Conservation (phyloP, 2,113 vertebrate species). For the Erinaceus europaeus region DNA sequence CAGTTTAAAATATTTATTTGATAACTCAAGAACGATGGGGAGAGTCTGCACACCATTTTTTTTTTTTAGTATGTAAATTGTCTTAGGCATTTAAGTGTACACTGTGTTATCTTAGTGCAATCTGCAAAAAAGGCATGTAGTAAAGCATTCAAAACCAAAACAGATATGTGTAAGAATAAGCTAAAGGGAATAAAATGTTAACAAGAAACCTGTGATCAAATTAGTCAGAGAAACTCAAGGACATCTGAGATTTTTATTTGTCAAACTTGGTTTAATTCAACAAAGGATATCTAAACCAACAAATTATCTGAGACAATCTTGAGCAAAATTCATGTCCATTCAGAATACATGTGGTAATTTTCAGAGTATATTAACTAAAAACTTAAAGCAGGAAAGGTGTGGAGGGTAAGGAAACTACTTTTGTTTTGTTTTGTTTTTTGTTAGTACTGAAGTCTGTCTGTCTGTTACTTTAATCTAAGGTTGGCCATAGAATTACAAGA, state of each 20-base stretch:
- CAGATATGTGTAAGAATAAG: slow-evolving; percentile 2
- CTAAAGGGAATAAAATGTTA: slow-evolving; percentile 12
- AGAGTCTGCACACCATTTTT: not conserved
- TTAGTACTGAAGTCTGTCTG: not conserved
- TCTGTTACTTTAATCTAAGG: slow-evolving; percentile 22
- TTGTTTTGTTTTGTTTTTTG: too few species aligned
- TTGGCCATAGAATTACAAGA: not conserved
- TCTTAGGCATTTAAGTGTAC: slow-evolving; percentile 30
- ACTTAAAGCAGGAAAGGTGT: slow-evolving; percentile 28
- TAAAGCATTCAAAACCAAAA: too few species aligned
- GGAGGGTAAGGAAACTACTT: not conserved
- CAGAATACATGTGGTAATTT: too few species aligned
- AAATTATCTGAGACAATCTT: too few species aligned
- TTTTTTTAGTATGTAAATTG: not conserved
- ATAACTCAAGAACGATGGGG: not conserved
- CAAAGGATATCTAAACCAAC: too few species aligned
- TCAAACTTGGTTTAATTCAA: too few species aligned
- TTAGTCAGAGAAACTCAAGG: slow-evolving; percentile 34
- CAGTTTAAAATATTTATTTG: slow-evolving; percentile 18
- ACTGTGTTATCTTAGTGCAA: not conserved
- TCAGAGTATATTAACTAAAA: slow-evolving; percentile 39
- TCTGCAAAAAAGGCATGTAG: not conserved
- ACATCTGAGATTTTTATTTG: slow-evolving; percentile 16
- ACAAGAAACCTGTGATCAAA: slow-evolving; percentile 2
- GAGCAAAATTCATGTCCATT: too few species aligned